These are phyloP conservation scores for Orycteropus afer DNA, from an alignment of 2,113 vertebrate genomes.

Conservation along the genomic window DNA sequence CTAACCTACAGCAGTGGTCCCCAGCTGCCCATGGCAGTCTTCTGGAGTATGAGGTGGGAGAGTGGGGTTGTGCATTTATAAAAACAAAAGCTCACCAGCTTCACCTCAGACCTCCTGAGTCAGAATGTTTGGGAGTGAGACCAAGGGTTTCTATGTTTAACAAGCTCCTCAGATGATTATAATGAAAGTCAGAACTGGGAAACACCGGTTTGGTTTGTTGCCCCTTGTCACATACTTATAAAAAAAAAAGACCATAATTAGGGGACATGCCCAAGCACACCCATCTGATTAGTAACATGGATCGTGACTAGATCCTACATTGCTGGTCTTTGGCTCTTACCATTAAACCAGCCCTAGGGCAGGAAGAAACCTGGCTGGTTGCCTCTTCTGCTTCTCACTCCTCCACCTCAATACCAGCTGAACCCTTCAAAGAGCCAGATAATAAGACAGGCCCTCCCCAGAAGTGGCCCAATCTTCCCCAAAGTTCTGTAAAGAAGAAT, in stretches of 20 bases:
- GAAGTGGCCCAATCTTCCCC: background rate
- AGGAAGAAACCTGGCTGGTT: background rate
- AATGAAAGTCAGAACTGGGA: background rate
- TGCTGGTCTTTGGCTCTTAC: background rate
- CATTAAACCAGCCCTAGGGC: background rate
- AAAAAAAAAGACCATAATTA: constrained; percentile 27
- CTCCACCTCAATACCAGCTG: accelerated
- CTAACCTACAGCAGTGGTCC: background rate
- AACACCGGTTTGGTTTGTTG: background rate
- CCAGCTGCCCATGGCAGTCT: background rate
- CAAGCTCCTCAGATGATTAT: background rate
- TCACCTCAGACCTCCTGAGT: background rate
- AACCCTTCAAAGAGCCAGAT: background rate
- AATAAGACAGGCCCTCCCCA: background rate
- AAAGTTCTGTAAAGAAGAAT: background rate
- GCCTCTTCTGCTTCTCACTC: background rate
- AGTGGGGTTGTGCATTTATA: too few relatives aligned
- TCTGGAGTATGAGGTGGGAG: background rate
- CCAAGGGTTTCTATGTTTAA: background rate
- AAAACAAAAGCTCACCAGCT: background rate
- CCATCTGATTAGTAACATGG: constrained; percentile 15
- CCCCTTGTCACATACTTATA: background rate
- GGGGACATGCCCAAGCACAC: background rate
- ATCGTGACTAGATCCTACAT: background rate
- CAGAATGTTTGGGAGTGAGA: background rate